These are phyloP conservation scores for Spizaetus ornatus DNA, from an alignment of 2,113 vertebrate genomes.

Conservation along the genomic window DNA sequence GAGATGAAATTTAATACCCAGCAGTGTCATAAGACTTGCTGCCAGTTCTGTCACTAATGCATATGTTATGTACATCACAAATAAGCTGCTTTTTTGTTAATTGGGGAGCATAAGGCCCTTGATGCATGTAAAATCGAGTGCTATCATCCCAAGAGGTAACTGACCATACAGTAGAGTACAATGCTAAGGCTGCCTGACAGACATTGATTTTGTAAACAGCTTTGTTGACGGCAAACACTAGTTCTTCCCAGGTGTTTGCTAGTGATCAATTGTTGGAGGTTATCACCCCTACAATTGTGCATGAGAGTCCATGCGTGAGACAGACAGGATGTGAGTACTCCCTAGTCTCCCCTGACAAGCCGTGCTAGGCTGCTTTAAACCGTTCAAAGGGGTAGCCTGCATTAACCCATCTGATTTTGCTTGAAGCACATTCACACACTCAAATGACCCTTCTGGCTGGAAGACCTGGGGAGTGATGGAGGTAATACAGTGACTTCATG, in stretches of 20 bases:
- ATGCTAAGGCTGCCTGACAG: background rate
- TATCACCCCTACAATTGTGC: background rate
- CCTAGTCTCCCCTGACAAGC: background rate
- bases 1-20: background rate
- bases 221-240: background rate
- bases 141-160: background rate
- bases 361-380: background rate
- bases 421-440: background rate
- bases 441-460: background rate
- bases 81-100: background rate
- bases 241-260: background rate
- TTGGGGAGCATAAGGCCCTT: background rate
- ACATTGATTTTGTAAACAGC: background rate
- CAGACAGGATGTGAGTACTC: background rate
- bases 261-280: background rate
- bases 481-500: background rate
- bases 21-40: background rate
- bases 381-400: background rate
- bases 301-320: fast-evolving
- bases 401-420: background rate
- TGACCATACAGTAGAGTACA: background rate
- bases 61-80: background rate
- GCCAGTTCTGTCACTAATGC: background rate
- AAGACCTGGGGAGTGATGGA: background rate
- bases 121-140: background rate